These are phyloP conservation scores for Andricus quercusramuli DNA, from an alignment of 2,888 invertebrate species.

Conservation along the genomic window DNA sequence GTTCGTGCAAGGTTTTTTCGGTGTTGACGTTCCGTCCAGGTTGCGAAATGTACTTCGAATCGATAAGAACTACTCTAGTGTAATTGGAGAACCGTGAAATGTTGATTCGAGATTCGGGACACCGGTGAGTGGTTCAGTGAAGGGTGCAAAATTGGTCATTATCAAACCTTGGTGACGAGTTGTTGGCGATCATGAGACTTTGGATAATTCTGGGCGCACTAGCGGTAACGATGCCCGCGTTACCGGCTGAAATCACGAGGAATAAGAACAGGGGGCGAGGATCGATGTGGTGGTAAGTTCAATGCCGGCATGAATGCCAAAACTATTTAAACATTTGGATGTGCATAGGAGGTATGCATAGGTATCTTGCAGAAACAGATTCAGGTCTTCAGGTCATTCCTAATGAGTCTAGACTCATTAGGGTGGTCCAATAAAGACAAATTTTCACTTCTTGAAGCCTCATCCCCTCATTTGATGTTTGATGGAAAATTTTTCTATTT, in stretches of 20 bases:
- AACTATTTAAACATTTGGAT: neutral
- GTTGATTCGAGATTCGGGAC: slow-evolving; percentile 44
- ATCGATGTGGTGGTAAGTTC: slow-evolving; percentile 95
- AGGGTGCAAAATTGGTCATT: slow-evolving; percentile 32
- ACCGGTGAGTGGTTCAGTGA: slow-evolving; percentile 56
- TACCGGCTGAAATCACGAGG: slow-evolving; percentile 72
- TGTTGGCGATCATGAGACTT: slow-evolving; percentile 66
- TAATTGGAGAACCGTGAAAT: slow-evolving; percentile 41
- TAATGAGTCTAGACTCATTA: too few species aligned
- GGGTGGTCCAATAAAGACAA: too few species aligned
- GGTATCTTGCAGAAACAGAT: too few species aligned
- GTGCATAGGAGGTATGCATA: too few species aligned
- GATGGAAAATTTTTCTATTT: too few species aligned
- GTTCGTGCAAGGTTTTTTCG: too few species aligned
- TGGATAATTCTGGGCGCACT: slow-evolving; percentile 77
- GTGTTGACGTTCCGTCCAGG: neutral
- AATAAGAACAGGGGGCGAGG: slow-evolving; percentile 88
- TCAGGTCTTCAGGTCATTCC: too few species aligned
- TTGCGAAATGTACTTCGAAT: slow-evolving; percentile 29
- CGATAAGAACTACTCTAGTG: neutral
- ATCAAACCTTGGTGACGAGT: slow-evolving; percentile 32
- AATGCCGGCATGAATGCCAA: slow-evolving; percentile 58
- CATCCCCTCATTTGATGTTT: too few species aligned
- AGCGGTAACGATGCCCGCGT: slow-evolving; percentile 80
- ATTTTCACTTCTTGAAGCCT: too few species aligned